Conservation (phyloP, 1,140 invertebrate species). For the Marisa cornuarietis region DNA sequence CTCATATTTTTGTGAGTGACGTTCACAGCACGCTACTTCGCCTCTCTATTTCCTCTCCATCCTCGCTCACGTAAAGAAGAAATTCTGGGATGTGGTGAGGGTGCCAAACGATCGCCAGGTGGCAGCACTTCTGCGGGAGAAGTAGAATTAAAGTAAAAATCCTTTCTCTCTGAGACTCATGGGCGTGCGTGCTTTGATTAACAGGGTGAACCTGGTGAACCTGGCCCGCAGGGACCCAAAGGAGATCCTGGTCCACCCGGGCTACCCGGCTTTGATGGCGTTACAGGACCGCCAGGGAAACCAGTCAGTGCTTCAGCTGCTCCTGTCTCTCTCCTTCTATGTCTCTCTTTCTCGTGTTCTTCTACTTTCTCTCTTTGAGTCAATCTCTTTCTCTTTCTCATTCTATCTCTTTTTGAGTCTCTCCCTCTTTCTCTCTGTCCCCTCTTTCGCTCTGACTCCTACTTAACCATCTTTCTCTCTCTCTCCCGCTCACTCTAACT, state of each 20-base stretch:
- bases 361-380: too few relatives aligned
- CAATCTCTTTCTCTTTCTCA: too few relatives aligned
- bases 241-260: constrained; percentile 64
- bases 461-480: neutral
- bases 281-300: constrained; percentile 74
- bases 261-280: constrained; percentile 83
- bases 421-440: too few relatives aligned
- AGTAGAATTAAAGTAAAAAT: neutral
- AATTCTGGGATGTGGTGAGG: too few relatives aligned
- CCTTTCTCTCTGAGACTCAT: neutral
- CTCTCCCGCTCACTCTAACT: neutral
- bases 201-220: constrained; percentile 37
- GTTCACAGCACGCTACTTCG: too few relatives aligned
- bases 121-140: neutral
- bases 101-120: neutral
- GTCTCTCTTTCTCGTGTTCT: too few relatives aligned
- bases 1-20: too few relatives aligned
- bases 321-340: neutral
- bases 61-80: too few relatives aligned
- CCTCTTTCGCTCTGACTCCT: too few relatives aligned
- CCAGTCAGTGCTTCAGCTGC: constrained; percentile 43
- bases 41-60: too few relatives aligned
- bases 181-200: neutral
- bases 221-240: constrained; percentile 29
- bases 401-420: too few relatives aligned